Base-by-base conservation (phyloP, 2,113 vertebrate species). In the Crotalus tigris region DNA sequence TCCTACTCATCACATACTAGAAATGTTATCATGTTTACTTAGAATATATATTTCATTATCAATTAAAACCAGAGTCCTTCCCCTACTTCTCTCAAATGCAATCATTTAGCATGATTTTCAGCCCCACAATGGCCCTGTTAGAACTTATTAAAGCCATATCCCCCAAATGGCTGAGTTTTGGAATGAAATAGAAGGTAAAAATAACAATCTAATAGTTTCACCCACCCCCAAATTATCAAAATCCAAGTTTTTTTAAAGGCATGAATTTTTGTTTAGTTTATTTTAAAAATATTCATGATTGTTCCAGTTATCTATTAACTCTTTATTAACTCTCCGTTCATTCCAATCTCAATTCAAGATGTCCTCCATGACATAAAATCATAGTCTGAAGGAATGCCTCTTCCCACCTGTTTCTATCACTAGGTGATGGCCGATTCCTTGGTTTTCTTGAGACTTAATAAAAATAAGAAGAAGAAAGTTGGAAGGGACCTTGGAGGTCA, bases 1-100 rank as follows among this genome's bases (percentile, higher is more conserved):
- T 90, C 93, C 39, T 94, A 90, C 95, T 96, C 92, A 39, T 85
- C 91, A 93, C 23, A 29, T 93, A 95, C 95, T 96, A 59, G 91
- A 93, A 49, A 94, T 61, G 1, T 94, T 93, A 92, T 92, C 90
- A 94, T 90, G 91, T 94, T 96, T 95, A 85, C 54, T 92, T 24
- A 69, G 87, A 33, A 85, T 85, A 51, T 46, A 59, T 57, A 81
- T 89, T 89, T 39, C 51, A 64, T 54, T 64, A 57, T 23, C 53
- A 49, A 51, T 59, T 88, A 75, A 88, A 90, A 89, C 59, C 55
- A 92, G 57, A 39, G 29, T 9, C 69, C 53, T 8, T 29, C 44
- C 5, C n/a, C 9, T 23, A 17, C 23, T 81, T 81, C 33, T 81
- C 33, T 39, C 53, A 91, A 19, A 17, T 89, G 64, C 64, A 59